These are phyloP conservation scores for Chirona hameri DNA, from an alignment of 2,888 invertebrate genomes.

Conservation along the genomic window DNA sequence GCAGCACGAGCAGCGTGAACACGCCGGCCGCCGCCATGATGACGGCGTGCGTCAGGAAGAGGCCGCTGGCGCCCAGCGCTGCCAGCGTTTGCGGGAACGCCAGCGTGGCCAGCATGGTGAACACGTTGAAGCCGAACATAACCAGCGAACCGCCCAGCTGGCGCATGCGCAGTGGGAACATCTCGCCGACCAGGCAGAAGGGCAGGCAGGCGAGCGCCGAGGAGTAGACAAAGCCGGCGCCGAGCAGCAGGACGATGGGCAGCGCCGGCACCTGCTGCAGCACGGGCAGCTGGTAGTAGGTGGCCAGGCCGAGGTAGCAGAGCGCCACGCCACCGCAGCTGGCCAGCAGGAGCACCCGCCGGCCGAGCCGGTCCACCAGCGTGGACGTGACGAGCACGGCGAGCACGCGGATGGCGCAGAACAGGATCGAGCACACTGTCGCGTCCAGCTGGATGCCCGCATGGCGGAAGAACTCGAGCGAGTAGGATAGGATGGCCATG, in stretches of 20 bases:
- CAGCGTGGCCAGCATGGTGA: not conserved
- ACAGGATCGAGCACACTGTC: not conserved
- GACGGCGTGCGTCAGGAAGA: not conserved
- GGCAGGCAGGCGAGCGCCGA: not conserved
- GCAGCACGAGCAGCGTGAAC: not conserved
- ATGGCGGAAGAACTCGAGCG: not conserved
- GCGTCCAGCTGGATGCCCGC: not conserved
- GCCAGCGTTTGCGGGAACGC: not conserved
- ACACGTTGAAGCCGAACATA: not conserved
- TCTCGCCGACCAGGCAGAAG: not conserved
- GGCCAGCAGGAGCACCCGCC: not conserved
- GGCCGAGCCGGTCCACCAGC: not conserved
- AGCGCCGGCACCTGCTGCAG: not conserved
- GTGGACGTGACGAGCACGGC: not conserved
- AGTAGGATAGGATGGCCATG: slow-evolving; percentile 4
- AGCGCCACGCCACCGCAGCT: not conserved
- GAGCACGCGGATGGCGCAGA: not conserved
- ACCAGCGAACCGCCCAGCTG: not conserved
- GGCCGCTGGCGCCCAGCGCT: not conserved
- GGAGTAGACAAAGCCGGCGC: not conserved
- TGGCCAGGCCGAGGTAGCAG: not conserved
- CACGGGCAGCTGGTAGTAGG: not conserved
- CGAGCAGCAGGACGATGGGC: not conserved
- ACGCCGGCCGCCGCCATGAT: not conserved
- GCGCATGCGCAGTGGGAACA: slow-evolving; percentile 5